Evolutionary conservation across 1,140 invertebrate genomes (phyloP), one percentile per base, ranked within the genome.

Genomic region (Dolichoris vasculosae): DNA sequence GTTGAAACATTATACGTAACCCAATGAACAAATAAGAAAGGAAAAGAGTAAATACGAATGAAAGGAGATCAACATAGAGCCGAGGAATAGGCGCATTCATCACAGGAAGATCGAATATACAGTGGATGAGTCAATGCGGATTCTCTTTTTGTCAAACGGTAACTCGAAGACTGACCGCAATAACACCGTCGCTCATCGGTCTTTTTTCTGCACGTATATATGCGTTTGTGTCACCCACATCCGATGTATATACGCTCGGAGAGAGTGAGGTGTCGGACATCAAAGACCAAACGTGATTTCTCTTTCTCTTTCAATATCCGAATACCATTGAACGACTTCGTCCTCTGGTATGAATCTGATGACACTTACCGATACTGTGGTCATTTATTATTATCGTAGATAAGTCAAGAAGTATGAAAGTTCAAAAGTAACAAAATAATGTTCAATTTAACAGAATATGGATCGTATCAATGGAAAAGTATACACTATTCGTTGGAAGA

Each of bases 61-160:
- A 59, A 26, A 55, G 48, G 38, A 32, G 63, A 67, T 7, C 0
- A 0, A 3, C 23, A 77, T 26, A 83, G 23, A 20, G 48, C 69
- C 46, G 23, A 30, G 43, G 38, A 15, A 71, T 0, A 17, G 35
- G 48, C 35, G 77, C 77, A 63, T 46, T 78, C 48, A 83, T 82
- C 86, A 86, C 86, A 87, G 86, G 85, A 86, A 83, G 88, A 90
- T 90, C 90, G 86, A 87, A 87, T 90, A 90, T 87, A 85, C 89
- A 87, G 15, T 32, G 78, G 48, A 73, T 32, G 82, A 83, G 82
- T 82, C 77, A 8, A 20, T 40, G 75, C 81, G 76, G 87, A 86
- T 87, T 87, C 79, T 85, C 88, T 89, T 90, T 90, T 89, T 87
- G 38, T 17, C 77, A 4, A 86, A 86, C 26, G 83, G 89, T 90